Evolutionary conservation across 2,888 invertebrate genomes (phyloP).

Genomic region (Bimastos eiseni): DNA sequence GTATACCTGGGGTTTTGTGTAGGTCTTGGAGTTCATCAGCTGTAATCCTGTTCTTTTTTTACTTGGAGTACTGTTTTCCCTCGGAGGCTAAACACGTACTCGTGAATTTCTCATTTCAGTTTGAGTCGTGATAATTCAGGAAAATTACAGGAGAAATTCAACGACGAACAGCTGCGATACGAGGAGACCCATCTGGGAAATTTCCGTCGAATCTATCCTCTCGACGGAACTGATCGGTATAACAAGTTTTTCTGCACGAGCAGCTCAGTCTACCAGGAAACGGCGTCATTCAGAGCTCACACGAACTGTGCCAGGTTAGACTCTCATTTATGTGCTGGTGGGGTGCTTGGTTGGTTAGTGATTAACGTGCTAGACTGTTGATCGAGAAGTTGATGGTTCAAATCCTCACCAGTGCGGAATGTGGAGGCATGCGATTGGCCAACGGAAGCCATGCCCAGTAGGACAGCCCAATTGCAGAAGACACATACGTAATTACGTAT

Average conservation of each 20-base stretch:
- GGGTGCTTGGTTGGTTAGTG: too few relatives aligned
- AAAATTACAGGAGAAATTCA: slow-evolving; percentile 57
- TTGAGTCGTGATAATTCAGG: slow-evolving; percentile 30
- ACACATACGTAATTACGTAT: too few relatives aligned
- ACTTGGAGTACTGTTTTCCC: not conserved
- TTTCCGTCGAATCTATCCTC: slow-evolving; percentile 61
- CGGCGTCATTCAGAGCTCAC: slow-evolving; percentile 22
- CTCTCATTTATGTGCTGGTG: not conserved
- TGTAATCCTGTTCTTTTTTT: not conserved
- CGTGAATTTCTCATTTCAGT: not conserved
- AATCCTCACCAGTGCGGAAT: too few relatives aligned
- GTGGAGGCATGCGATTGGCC: too few relatives aligned
- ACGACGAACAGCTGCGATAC: slow-evolving; percentile 57
- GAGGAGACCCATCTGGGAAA: slow-evolving; percentile 61
- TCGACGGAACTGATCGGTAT: slow-evolving; percentile 56
- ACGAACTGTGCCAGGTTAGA: slow-evolving; percentile 14
- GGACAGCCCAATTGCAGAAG: too few relatives aligned
- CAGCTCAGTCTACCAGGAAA: slow-evolving; percentile 21
- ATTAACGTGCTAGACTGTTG: too few relatives aligned
- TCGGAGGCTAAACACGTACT: not conserved
- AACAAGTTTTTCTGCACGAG: slow-evolving; percentile 16
- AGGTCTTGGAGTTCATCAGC: not conserved
- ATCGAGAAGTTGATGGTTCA: too few relatives aligned
- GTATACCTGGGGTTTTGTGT: not conserved
- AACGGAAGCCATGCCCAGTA: too few relatives aligned